Percentiles rank a stretch among this genome's conserved stretches.
phyloP scores from a whole-genome alignment of 2,888 invertebrate species.

The Nezara viridula region DNA sequence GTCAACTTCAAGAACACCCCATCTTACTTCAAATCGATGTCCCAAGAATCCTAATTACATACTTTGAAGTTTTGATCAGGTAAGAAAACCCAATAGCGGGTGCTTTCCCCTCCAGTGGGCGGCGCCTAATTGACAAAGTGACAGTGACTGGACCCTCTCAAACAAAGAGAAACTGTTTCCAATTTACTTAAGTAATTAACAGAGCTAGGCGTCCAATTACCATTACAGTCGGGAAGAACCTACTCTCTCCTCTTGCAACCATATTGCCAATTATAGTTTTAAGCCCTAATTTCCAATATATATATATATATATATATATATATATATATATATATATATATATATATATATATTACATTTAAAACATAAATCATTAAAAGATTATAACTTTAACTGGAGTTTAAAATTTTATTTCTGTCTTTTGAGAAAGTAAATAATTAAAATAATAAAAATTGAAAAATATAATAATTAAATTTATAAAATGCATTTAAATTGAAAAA shows the following conservation, averaged over 20 bases:
- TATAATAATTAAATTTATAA: no score
- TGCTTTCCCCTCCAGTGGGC: not conserved
- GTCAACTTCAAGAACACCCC: not conserved
- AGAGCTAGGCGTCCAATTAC: not conserved
- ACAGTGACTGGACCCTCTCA: not conserved
- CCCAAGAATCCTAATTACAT: not conserved
- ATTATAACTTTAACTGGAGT: no score
- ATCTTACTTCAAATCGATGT: not conserved
- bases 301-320: not conserved
- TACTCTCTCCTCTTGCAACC: not conserved
- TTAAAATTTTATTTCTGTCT: no score
- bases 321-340: not conserved
- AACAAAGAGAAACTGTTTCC: constrained; percentile 44
- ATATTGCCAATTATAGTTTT: not conserved
- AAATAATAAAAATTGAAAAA: no score
- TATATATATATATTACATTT: no score
- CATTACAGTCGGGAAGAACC: not conserved
- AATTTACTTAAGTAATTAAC: constrained; percentile 40
- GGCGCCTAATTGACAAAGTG: constrained; percentile 28
- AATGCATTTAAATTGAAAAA: no score
- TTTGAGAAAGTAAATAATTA: no score
- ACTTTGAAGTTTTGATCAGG: constrained; percentile 33
- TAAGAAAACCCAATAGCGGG: not conserved
- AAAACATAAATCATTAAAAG: no score
- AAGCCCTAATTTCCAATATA: not conserved